phyloP scores from a whole-genome alignment of 2,113 vertebrate genomes.

The Chiloscyllium plagiosum region DNA sequence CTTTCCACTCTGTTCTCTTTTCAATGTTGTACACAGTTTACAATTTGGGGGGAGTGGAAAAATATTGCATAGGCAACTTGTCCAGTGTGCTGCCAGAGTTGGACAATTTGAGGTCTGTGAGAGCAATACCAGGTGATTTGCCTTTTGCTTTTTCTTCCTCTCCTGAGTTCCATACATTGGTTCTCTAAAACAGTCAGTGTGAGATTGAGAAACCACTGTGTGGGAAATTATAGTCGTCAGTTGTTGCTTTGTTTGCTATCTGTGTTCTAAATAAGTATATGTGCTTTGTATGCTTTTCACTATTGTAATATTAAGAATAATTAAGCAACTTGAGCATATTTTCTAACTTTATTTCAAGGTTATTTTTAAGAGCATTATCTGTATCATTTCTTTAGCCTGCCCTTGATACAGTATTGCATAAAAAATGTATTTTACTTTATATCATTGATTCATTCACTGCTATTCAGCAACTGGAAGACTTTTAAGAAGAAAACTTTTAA shows the following conservation, averaged over 20 bases:
- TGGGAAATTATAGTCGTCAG: neutral
- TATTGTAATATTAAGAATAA: slow-evolving; percentile 6
- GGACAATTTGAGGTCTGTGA: neutral
- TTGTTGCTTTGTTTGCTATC: neutral
- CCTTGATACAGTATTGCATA: neutral
- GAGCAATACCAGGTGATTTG: neutral
- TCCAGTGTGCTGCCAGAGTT: neutral
- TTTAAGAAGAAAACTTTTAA: neutral
- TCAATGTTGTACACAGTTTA: neutral
- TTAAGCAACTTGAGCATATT: neutral
- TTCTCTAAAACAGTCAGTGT: neutral
- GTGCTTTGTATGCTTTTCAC: neutral
- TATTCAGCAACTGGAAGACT: neutral
- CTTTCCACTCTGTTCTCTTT: neutral
- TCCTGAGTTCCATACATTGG: neutral
- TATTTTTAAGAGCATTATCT: neutral
- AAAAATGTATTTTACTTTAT: neutral
- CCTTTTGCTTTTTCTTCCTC: neutral
- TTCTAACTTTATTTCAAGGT: neutral
- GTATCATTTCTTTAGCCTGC: neutral
- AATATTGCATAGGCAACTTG: neutral
- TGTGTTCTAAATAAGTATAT: neutral
- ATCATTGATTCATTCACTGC: neutral
- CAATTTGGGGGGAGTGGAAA: neutral
- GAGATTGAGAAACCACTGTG: neutral